Base-by-base conservation (phyloP, 1,140 invertebrate species). In the Diorhabda sublineata region DNA sequence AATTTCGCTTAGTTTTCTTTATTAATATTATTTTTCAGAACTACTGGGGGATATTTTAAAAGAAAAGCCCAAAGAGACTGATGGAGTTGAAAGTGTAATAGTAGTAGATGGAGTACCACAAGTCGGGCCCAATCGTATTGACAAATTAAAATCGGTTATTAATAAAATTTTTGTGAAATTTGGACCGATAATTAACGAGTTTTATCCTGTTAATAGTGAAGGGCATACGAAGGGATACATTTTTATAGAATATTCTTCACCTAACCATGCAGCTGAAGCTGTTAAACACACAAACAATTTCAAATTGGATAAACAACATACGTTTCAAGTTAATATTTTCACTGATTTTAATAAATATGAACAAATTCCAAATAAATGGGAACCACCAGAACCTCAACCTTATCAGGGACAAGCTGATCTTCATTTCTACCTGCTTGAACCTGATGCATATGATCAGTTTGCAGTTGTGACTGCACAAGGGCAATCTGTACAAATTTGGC, bases 21-120 rank as follows among this genome's bases (percentile, higher is more conserved):
- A 26, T 26, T 60, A 11, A 26, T 3, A 60, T 64, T 63, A 73
- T 66, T 80, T 87, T 89, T 65, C 86, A 98, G 96, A 97, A 80
- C 84, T 98, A 26, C 83, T 98, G 59, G 91, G 86, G 5, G 96
- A 99, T 82, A 82, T 98, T 66, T 79, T 98, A 62, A 87, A 89
- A 63, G 87, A 91, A 70, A 94, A 93, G 78, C 97, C 97, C 0
- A 92, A 92, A 67, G 94, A 98, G 83, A 93, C 93, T 56, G 96
- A 98, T 84, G 96, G 96, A 44, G 92, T 98, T 56, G 96, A 99
- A 80, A 93, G 91, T 75, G 94, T 99, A 5, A 91, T 99, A 77
- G 93, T 99, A 4, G 92, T 99, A 5, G 97, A 99, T 83, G 95
- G 97, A 68, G 91, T 98, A 61, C 98, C 98, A 44, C 89, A 94